phyloP scores from a whole-genome alignment of 2,888 invertebrate species.

The Apocheima hispidaria region DNA sequence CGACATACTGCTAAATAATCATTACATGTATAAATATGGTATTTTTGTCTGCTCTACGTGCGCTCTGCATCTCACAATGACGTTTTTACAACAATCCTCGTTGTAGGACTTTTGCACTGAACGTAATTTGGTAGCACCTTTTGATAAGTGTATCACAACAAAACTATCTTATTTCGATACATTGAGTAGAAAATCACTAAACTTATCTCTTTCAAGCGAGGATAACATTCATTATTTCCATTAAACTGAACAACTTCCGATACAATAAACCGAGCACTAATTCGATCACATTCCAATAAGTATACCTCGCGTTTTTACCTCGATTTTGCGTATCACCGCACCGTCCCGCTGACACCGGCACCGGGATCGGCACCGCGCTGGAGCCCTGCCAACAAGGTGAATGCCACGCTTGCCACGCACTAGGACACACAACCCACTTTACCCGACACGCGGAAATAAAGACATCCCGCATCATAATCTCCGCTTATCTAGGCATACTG shows the following conservation, averaged over 20 bases:
- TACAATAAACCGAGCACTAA: constrained; percentile 23
- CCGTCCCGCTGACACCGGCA: constrained; percentile 39
- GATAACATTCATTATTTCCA: constrained; percentile 10
- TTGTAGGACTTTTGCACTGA: background rate
- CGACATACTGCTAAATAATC: background rate
- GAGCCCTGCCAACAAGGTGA: constrained; percentile 83
- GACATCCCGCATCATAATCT: constrained; percentile 50
- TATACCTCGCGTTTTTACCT: constrained; percentile 25
- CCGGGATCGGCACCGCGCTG: constrained; percentile 56
- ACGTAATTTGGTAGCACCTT: background rate
- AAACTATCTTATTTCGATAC: background rate
- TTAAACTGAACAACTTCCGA: constrained; percentile 25
- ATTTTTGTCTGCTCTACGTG: background rate
- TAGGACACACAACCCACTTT: constrained; percentile 77
- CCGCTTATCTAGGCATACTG: constrained; percentile 53
- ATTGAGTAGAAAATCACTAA: background rate
- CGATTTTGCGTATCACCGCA: constrained; percentile 29
- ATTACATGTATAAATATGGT: background rate
- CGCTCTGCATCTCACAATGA: background rate
- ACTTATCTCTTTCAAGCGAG: background rate
- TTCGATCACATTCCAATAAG: constrained; percentile 34
- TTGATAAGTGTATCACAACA: background rate
- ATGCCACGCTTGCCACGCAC: constrained; percentile 80
- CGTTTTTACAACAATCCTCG: background rate
- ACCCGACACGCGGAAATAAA: constrained; percentile 71